phyloP scores from a whole-genome alignment of 2,888 invertebrate species.

The Cataglyphis livida region DNA sequence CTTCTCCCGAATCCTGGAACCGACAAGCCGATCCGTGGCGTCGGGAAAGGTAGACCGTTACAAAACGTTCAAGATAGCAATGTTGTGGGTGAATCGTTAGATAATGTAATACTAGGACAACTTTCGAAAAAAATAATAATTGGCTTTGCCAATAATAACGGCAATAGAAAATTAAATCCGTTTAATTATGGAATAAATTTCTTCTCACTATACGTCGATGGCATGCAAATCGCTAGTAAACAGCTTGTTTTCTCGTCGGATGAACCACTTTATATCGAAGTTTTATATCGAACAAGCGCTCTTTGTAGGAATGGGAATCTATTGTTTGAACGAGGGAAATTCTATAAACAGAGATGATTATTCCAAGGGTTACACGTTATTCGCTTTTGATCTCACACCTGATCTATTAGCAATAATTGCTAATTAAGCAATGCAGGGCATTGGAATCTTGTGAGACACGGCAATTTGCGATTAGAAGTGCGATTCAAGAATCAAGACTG shows the following conservation, averaged over 20 bases:
- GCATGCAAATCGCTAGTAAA: too few species aligned
- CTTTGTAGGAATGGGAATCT: neutral
- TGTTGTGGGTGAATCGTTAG: too few species aligned
- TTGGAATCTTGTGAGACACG: too few species aligned
- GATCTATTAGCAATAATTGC: neutral
- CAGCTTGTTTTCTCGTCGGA: too few species aligned
- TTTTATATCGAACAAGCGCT: neutral
- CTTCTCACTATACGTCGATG: neutral
- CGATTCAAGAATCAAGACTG: too few species aligned
- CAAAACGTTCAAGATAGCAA: too few species aligned
- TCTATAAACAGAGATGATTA: slow-evolving; percentile 7
- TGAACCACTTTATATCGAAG: too few species aligned
- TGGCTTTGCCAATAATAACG: neutral
- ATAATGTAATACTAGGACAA: too few species aligned
- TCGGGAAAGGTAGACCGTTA: too few species aligned
- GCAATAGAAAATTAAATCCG: slow-evolving; percentile 14
- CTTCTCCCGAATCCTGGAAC: too few species aligned
- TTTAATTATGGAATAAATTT: slow-evolving; percentile 18
- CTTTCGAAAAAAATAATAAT: neutral
- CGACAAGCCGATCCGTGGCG: too few species aligned
- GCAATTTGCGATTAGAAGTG: too few species aligned
- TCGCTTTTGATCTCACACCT: neutral
- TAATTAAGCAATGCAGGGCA: neutral
- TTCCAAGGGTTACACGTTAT: neutral
- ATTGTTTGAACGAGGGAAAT: slow-evolving; percentile 14